These are phyloP conservation scores for Xylota sylvarum DNA, from an alignment of 2,888 invertebrate species.

Conservation along the genomic window DNA sequence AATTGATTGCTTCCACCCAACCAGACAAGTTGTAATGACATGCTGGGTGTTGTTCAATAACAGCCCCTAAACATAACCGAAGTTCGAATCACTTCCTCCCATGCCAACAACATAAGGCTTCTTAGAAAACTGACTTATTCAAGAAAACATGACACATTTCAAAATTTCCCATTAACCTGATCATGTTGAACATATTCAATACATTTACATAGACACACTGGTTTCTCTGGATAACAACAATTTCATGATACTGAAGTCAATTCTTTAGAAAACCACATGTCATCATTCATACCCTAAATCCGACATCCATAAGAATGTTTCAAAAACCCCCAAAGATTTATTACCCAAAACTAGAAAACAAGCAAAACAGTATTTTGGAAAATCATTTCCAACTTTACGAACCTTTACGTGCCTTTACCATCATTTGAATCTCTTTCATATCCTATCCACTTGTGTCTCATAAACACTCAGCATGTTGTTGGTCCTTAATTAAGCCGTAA, in stretches of 20 bases:
- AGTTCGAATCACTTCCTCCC: no score
- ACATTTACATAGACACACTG: no score
- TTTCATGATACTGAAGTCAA: neutral
- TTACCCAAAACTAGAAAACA: neutral
- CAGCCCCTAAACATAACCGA: no score
- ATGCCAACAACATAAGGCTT: no score
- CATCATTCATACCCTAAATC: neutral
- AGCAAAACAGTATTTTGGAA: neutral
- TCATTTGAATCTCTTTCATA: slow-evolving; percentile 18
- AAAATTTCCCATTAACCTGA: no score
- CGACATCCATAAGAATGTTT: neutral
- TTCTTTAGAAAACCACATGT: slow-evolving; percentile 8
- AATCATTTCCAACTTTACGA: neutral
- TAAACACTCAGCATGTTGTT: neutral
- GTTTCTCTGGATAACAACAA: neutral
- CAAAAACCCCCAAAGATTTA: slow-evolving; percentile 6
- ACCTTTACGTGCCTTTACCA: slow-evolving; percentile 1
- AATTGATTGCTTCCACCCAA: no score
- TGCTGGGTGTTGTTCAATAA: no score
- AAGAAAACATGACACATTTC: no score
- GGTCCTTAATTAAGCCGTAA: slow-evolving; percentile 26
- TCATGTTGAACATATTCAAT: no score
- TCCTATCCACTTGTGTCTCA: slow-evolving; percentile 12
- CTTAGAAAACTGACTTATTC: no score
- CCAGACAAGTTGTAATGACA: no score